These are phyloP conservation scores for Epinephelus malabaricus DNA, from an alignment of 2,797 vertebrate genomes.

Conservation along the genomic window DNA sequence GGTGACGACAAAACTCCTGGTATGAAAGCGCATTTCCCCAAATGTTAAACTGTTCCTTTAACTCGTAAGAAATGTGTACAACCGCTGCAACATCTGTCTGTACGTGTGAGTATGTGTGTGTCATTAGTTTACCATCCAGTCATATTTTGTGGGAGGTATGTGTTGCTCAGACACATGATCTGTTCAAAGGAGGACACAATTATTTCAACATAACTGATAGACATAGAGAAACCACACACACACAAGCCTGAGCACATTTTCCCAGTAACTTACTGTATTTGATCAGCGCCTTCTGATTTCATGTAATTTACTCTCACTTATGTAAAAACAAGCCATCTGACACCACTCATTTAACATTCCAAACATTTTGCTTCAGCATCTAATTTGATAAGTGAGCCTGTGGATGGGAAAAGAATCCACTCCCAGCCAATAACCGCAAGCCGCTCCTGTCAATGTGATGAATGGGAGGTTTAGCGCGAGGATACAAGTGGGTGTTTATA, in stretches of 20 bases:
- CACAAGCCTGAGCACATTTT: neutral
- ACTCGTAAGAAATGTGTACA: neutral
- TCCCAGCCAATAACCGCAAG: conserved; percentile 77
- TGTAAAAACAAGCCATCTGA: conserved; percentile 54
- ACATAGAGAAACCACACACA: conserved; percentile 17
- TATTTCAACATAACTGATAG: conserved; percentile 29
- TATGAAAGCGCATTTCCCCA: neutral
- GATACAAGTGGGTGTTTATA: conserved; percentile 68
- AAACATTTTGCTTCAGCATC: conserved; percentile 62
- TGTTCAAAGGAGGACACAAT: conserved; percentile 22
- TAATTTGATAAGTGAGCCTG: conserved; percentile 71
- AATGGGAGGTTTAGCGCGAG: conserved; percentile 71
- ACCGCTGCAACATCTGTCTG: neutral
- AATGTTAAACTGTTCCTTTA: neutral
- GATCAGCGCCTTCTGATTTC: conserved; percentile 39
- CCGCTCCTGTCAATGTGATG: conserved; percentile 76
- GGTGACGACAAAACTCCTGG: neutral
- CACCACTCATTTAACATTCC: conserved; percentile 62
- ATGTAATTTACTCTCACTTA: conserved; percentile 37
- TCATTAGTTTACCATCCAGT: neutral
- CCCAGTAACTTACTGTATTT: conserved; percentile 22
- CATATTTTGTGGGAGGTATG: neutral
- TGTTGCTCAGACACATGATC: neutral
- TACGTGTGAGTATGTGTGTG: neutral
- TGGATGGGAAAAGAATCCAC: conserved; percentile 63